Base-by-base conservation (phyloP, 1,140 invertebrate genomes). In the Zaprionus vittiger region DNA sequence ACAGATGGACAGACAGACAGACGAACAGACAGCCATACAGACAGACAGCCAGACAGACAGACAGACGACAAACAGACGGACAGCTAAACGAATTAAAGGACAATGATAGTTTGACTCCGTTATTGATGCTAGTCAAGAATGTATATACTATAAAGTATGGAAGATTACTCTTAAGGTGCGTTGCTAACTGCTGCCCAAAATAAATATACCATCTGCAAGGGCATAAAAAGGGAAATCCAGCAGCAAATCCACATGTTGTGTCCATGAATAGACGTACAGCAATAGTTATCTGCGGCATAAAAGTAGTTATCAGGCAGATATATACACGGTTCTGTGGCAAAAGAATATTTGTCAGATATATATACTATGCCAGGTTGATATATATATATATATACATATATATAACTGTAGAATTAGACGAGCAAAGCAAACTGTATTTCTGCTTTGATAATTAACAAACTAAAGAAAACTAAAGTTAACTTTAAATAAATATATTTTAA, bases 11-110 rank as follows among this genome's bases (percentile, higher is more conserved):
- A 9, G 28, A 31, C 31, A 4, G 31, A 31, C 31, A 20, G 20
- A 20, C 1, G 1, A 1, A 5, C 6, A 7, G 1, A 28, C 26
- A 69, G 12, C n/a, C n/a, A n/a, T n/a, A 60, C 70, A 57, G 31
- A 62, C 31, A 61, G 1, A 65, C 28, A 56, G 15, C 68, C 61
- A 63, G 4, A 55, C 41, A 63, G 60, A 61, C 41, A 59, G 62
- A 65, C 64, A 52, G 24, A 24, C 28, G 26, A 28, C 5, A 28
- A 28, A 28, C 52, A 54, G 60, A 52, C 38, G n/a, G 17, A 20
- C n/a, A 24, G 54, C 73, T 28, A 24, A 31, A 31, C 9, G 54
- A 57, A 54, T 17, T 38, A 63, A 61, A 62, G 31, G 31, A 31
- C 31, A 31, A 9, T 2, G 31, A 9, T n/a, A n/a, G n/a, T n/a